These are phyloP conservation scores for Buceros bicornis DNA, from an alignment of 2,797 vertebrate species.

Conservation along the genomic window DNA sequence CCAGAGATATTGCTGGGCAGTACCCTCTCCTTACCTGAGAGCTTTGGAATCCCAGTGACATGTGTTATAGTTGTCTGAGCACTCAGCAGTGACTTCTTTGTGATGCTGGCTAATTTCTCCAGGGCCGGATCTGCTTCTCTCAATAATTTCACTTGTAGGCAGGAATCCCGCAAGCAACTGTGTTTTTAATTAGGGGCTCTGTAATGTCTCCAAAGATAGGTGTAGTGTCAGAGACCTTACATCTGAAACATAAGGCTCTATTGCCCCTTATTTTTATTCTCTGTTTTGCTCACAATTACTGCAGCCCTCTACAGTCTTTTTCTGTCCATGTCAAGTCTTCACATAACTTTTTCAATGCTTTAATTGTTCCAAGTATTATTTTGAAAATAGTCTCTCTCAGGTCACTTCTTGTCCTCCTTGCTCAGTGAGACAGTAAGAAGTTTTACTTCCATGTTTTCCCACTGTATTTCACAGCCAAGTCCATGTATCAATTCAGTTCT, in stretches of 20 bases:
- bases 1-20: neutral
- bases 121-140: neutral
- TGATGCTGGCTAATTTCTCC: constrained; percentile 36
- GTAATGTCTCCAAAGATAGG: neutral
- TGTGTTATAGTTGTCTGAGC: neutral
- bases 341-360: neutral
- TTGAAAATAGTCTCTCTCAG: neutral
- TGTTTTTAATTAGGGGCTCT: constrained; percentile 30
- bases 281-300: neutral
- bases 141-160: constrained; percentile 5
- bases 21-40: neutral
- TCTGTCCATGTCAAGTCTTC: constrained; percentile 20
- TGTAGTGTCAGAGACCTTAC: neutral
- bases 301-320: neutral
- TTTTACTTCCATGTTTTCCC: neutral
- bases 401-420: neutral
- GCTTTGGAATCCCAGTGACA: constrained; percentile 6
- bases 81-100: constrained; percentile 1
- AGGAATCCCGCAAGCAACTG: neutral
- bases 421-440: neutral
- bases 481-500: neutral
- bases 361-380: constrained; percentile 12
- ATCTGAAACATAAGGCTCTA: neutral
- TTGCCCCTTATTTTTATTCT: constrained; percentile 15
- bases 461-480: neutral